Evolutionary conservation across 2,888 invertebrate genomes (phyloP).

Genomic region (Anorthoa munda): DNA sequence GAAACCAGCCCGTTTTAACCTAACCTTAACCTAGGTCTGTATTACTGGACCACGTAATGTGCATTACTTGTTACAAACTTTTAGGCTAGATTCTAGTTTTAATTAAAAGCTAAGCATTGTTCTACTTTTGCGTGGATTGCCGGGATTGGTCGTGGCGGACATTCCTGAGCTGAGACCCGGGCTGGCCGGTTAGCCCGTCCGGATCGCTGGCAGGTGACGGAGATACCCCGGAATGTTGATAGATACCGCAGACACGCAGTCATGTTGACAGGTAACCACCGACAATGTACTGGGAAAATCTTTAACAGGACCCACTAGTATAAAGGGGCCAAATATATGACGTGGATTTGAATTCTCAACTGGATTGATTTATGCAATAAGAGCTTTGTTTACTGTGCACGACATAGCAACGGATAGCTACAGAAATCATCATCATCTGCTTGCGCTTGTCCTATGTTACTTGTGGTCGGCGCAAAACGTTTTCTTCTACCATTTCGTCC

Average conservation of each 20-base stretch:
- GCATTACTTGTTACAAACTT: background rate
- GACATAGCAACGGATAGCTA: no score
- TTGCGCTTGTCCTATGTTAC: no score
- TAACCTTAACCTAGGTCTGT: no score
- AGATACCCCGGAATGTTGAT: conserved; percentile 17
- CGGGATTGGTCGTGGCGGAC: background rate
- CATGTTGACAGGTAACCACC: no score
- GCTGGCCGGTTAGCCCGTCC: background rate
- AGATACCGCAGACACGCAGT: background rate
- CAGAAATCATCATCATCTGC: no score
- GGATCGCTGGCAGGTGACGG: background rate
- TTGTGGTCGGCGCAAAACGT: no score
- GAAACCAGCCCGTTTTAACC: no score
- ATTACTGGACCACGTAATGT: background rate
- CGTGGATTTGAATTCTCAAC: conserved; percentile 8
- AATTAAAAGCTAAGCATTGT: background rate
- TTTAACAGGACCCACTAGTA: no score
- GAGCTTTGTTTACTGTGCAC: no score
- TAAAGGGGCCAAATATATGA: background rate
- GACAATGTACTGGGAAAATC: no score
- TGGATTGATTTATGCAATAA: no score
- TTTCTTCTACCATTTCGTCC: no score
- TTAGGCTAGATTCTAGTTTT: background rate
- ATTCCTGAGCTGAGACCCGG: conserved; percentile 6
- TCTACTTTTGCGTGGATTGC: background rate